phyloP scores from a whole-genome alignment of 2,888 invertebrate genomes.

The Parnassius mnemosyne region DNA sequence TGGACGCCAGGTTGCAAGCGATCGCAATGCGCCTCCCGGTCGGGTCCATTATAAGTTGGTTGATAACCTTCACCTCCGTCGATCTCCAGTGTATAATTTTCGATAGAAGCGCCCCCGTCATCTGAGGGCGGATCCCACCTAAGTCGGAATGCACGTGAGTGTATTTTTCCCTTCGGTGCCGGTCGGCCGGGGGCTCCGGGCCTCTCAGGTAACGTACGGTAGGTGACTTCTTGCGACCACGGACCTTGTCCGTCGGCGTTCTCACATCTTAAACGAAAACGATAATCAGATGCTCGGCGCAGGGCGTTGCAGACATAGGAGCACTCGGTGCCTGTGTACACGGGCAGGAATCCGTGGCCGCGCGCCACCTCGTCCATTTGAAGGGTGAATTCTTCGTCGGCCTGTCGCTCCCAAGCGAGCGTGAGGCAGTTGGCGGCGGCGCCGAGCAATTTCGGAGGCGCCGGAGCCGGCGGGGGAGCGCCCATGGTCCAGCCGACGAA shows the following conservation, averaged over 20 bases:
- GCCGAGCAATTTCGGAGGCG: slow-evolving; percentile 85
- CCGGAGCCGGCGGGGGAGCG: slow-evolving; percentile 88
- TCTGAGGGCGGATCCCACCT: slow-evolving; percentile 91
- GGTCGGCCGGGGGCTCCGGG: slow-evolving; percentile 90
- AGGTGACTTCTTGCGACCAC: slow-evolving; percentile 90
- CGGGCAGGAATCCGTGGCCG: slow-evolving; percentile 89
- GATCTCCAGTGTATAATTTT: slow-evolving; percentile 85
- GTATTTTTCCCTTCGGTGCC: slow-evolving; percentile 88
- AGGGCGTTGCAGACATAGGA: slow-evolving; percentile 84
- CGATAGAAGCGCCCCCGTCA: slow-evolving; percentile 86
- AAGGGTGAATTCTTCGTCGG: slow-evolving; percentile 89
- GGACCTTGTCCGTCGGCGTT: slow-evolving; percentile 91
- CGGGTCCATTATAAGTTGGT: slow-evolving; percentile 86
- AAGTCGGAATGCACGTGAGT: slow-evolving; percentile 88
- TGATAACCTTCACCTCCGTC: slow-evolving; percentile 87
- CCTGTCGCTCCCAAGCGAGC: slow-evolving; percentile 88
- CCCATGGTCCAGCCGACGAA: slow-evolving; percentile 87
- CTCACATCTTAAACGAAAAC: slow-evolving; percentile 89
- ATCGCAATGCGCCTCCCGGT: slow-evolving; percentile 90
- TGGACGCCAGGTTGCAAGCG: slow-evolving; percentile 89
- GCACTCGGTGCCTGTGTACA: slow-evolving; percentile 88
- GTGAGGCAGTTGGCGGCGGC: slow-evolving; percentile 83
- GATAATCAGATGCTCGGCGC: slow-evolving; percentile 88
- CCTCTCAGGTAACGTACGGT: slow-evolving; percentile 88
- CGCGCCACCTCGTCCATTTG: slow-evolving; percentile 87